phyloP scores from a whole-genome alignment of 2,888 invertebrate genomes.

The Melipona beecheii region DNA sequence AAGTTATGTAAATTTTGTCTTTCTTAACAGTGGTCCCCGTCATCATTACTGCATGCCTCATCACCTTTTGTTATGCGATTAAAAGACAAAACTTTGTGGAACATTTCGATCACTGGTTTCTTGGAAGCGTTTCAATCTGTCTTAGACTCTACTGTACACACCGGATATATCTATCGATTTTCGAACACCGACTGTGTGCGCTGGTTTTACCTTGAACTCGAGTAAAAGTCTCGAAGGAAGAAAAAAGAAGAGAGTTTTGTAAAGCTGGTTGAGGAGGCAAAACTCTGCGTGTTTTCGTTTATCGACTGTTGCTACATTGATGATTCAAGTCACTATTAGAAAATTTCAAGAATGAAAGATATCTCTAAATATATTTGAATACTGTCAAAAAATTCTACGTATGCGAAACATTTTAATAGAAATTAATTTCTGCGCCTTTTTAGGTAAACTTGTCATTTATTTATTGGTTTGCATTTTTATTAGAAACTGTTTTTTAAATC shows the following conservation, averaged over 20 bases:
- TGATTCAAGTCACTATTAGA: not conserved
- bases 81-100: not conserved
- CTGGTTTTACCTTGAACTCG: constrained; percentile 34
- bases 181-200: constrained; percentile 1
- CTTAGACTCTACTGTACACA: not conserved
- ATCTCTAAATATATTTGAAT: not conserved
- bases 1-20: not conserved
- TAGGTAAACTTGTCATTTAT: no score
- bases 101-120: not conserved
- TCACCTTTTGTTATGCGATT: not conserved
- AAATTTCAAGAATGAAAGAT: not conserved
- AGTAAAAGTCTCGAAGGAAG: constrained; percentile 5
- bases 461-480: no score
- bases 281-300: not conserved
- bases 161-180: not conserved
- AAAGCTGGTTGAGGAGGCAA: not conserved
- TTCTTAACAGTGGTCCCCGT: not conserved
- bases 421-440: no score
- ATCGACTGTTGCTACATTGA: not conserved
- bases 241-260: not conserved
- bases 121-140: not conserved
- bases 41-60: no score
- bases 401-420: not conserved
- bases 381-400: not conserved
- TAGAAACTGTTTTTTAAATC: no score